Evolutionary conservation across 1,140 invertebrate species (phyloP), one percentile per base, ranked within the genome.

Genomic region (Drosophila carrolli): DNA sequence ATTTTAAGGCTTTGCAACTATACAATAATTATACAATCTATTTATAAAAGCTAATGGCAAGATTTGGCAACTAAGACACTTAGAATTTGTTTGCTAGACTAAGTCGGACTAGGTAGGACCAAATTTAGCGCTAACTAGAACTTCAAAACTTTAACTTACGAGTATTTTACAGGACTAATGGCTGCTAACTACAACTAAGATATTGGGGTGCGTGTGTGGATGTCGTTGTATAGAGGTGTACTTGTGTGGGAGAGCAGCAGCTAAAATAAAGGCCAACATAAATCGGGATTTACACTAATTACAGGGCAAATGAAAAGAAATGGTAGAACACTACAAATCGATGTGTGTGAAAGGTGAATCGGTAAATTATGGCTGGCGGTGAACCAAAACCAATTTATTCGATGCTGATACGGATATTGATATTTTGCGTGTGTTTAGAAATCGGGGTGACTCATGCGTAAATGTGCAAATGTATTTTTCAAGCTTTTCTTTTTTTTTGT

Each of bases 391-490:
- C 46, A 85, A 73, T 63, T 57, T 54, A 67, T 41, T 65, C 66
- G 60, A 74, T 78, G 67, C 61, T 75, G 73, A 56, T 73, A 61
- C 44, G 27, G n/a, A 66, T 50, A 67, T 47, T 56, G 54, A 46
- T 82, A 54, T 75, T 53, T 71, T 44, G 73, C 68, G 73, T 75
- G 74, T 81, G 74, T 59, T 74, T 82, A 80, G 54, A 84, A 83
- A 80, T 86, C 78, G 79, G 90, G 91, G 86, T 92, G 91, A 91
- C 91, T 92, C 91, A 92, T 92, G 91, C 91, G 83, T 91, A 84
- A 90, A 83, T 91, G 91, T 92, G 91, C 91, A 92, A 92, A 92
- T 92, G 91, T 92, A 92, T 92, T 92, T 92, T 92, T 91, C 90
- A 91, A 91, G 90, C 85, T 81, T 70, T 81, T 68, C 53, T 65